Evolutionary conservation across 2,797 vertebrate genomes (phyloP).

Genomic region (Antennarius maculatus): DNA sequence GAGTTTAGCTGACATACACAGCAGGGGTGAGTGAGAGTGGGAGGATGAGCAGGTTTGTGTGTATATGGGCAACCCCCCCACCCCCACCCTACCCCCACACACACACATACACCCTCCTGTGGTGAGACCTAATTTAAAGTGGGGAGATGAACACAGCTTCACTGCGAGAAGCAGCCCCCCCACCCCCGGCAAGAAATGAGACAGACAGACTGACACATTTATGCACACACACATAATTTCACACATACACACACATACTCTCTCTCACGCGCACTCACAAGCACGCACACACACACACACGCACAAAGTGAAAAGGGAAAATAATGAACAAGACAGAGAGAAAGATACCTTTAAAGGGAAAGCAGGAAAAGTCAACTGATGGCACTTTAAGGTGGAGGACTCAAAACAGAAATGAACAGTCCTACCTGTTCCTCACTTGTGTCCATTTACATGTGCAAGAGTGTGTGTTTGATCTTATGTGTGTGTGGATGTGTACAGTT

Average conservation of each 20-base stretch:
- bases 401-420: constrained; percentile 37
- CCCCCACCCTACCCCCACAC: constrained; percentile 20
- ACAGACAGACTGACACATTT: constrained; percentile 12
- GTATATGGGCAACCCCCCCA: constrained; percentile 52
- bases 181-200: constrained; percentile 60
- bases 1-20: constrained; percentile 71
- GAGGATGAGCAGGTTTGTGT: constrained; percentile 12
- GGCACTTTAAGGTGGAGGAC: constrained; percentile 48
- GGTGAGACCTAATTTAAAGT: constrained; percentile 80
- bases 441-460: constrained; percentile 13
- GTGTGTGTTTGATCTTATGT: constrained; percentile 22
- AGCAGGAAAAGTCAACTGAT: constrained; percentile 39
- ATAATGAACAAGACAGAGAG: constrained; percentile 42
- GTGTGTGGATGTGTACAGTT: constrained; percentile 16
- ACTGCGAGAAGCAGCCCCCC: constrained; percentile 59
- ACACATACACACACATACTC: no score
- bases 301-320: constrained; percentile 39
- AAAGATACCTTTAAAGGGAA: constrained; percentile 46
- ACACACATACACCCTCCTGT: constrained; percentile 32
- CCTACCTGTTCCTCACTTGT: constrained; percentile 26
- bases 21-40: constrained; percentile 51
- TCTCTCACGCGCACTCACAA: neutral
- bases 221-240: no score
- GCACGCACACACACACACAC: neutral
- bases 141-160: constrained; percentile 73